Base-by-base conservation (phyloP, 2,888 invertebrate species). In the Drosophila austrosaltans region DNA sequence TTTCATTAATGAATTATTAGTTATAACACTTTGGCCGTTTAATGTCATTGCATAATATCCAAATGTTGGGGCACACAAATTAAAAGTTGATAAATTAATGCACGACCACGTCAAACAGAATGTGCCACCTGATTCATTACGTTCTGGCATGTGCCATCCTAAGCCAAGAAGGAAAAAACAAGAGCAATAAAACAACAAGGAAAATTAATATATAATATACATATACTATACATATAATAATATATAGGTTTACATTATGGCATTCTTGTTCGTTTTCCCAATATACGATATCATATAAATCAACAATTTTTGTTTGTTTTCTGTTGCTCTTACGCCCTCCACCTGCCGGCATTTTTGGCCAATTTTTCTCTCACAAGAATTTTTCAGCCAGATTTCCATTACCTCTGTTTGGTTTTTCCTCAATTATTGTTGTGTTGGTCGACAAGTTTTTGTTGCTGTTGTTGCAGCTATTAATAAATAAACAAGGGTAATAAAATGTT, bases 61-160 rank as follows among this genome's bases (percentile, higher is more conserved):
- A 12, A 25, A 12, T 48, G 48, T 25, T 25, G 22, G 16, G 1
- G 48, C 48, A 20, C 66, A 60, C 8, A 72, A 72, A 59, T 59
- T 54, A 61, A 59, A 72, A 72, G 65, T 72, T 25, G 66, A 54
- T 56, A 65, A 72, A 72, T 72, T 72, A 72, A 72, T 72, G 71
- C 71, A 66, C n/a, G 56, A n/a, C 48, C 71, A 72, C 72, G 72
- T 3, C 40, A 30, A 39, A 28, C 28, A 59, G 6, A 22, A 1
- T 22, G 16, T 42, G 42, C 42, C 42, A 16, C 42, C 48, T 48
- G 48, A 25, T 48, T 25, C 48, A 48, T 48, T 48, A 25, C 7
- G 48, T 48, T 25, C 22, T 48, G 48, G 12, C 48, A 48, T 48
- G 48, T 10, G 22, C 48, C 48, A 25, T 3, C 12, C 20, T 7